Evolutionary conservation across 2,888 invertebrate genomes (phyloP), one percentile per base, ranked within the genome.

Genomic region (Heliconius charithonia): DNA sequence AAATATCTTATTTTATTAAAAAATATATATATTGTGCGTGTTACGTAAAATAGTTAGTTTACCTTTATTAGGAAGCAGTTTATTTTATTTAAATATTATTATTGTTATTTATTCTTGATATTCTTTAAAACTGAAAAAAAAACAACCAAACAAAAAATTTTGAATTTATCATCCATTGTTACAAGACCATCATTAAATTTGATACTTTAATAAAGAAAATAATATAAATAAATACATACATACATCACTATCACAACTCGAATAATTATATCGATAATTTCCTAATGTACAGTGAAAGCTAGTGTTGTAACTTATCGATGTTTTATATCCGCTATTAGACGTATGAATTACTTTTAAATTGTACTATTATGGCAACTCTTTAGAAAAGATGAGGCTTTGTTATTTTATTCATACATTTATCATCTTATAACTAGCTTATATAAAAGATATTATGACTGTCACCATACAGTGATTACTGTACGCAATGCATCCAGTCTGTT

Each of bases 281-380:
- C 51, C 56, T 72, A 72, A 59, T 56, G 56, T 72, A 29, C 7
- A 62, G 69, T 41, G 76, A 76, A 76, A 76, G 76, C 45, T 37
- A 76, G 70, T 62, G 69, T 70, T 70, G 76, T 62, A 76, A 69
- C 67, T 41, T 76, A 76, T 76, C 29, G 69, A 76, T n/a, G 22
- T 59, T 41, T n/a, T 41, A 45, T 62, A 76, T 37, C 25, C 69
- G 62, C 45, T 65, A 66, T 75, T 72, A 56, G n/a, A 71, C 29
- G n/a, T 29, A 41, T 16, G 16, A 66, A 29, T 70, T 59, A 70
- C 62, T 76, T 62, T 70, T 70, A 62, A 76, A 70, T 76, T 67
- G 56, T 76, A 19, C 27, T 19, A n/a, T 67, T n/a, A 72, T 59
- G 56, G 56, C 27, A 56, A 56, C 4, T 56, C n/a, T 59, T 32